Conservation (phyloP, 2,113 vertebrate genomes). For the Gymnocephalus cernua region DNA sequence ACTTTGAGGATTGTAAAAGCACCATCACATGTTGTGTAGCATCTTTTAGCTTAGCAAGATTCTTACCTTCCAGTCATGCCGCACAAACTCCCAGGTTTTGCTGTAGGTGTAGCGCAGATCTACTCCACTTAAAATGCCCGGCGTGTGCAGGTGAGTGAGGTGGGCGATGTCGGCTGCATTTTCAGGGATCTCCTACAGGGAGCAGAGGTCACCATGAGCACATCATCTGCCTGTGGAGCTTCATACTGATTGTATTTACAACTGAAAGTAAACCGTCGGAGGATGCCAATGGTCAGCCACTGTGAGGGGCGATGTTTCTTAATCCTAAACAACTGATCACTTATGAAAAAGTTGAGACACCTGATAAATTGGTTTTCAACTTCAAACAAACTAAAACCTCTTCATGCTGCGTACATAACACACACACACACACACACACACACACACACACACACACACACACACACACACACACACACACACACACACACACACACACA, state of each 20-base stretch:
- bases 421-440: not conserved
- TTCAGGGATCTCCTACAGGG: conserved; percentile 87
- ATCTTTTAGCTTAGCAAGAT: not conserved
- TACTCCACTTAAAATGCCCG: conserved; percentile 79
- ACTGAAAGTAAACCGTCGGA: not conserved
- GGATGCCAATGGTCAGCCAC: not conserved
- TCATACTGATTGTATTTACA: not conserved
- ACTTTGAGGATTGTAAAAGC: not conserved
- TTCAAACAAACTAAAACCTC: not conserved
- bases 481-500: not conserved
- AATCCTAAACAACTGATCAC: no score
- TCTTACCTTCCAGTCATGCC: conserved; percentile 87
- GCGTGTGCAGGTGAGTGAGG: conserved; percentile 84
- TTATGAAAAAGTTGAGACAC: not conserved
- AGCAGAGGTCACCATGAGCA: not conserved
- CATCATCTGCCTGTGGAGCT: not conserved
- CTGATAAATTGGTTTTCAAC: not conserved
- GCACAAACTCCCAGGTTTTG: conserved; percentile 84
- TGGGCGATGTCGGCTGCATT: conserved; percentile 86
- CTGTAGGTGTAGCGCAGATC: conserved; percentile 85
- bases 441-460: not conserved
- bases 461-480: not conserved
- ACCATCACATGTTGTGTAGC: no score
- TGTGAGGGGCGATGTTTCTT: not conserved
- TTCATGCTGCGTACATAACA: not conserved